Evolutionary conservation across 2,797 vertebrate species (phyloP).

Genomic region (Ctenopoma kingsleyae): DNA sequence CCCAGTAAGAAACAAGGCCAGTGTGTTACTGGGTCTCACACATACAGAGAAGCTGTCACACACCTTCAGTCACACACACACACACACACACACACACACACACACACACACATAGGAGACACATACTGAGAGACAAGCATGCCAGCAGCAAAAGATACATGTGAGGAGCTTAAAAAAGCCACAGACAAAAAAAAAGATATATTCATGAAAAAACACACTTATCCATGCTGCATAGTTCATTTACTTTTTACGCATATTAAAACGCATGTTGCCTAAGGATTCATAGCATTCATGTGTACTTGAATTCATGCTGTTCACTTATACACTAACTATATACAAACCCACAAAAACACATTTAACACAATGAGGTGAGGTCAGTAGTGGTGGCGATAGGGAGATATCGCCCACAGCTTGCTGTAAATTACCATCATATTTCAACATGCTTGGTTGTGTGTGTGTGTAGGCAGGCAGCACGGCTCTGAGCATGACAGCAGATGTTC

Average conservation of each 20-base stretch:
- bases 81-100: conserved; percentile 10
- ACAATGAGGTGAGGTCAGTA: conserved; percentile 35
- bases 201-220: conserved; percentile 4
- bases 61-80: conserved; percentile 23
- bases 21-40: conserved; percentile 70
- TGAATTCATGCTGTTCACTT: neutral
- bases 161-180: conserved; percentile 13
- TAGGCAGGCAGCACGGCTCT: neutral
- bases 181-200: neutral
- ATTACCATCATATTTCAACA: conserved; percentile 62
- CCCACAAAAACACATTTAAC: conserved; percentile 6
- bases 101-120: conserved; percentile 13
- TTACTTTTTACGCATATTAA: conserved; percentile 21
- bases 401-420: conserved; percentile 42
- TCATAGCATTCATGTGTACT: conserved; percentile 8
- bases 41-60: conserved; percentile 38
- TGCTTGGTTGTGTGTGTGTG: conserved; percentile 23
- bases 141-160: conserved; percentile 11
- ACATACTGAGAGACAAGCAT: conserved; percentile 15
- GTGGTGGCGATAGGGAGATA: conserved; percentile 26
- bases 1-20: conserved; percentile 78
- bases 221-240: conserved; percentile 16
- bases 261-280: conserved; percentile 2
- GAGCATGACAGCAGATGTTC: conserved; percentile 43
- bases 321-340: neutral